Percentiles rank a stretch among this genome's conserved stretches.
These are phyloP conservation scores for Gymnogyps californianus DNA, from an alignment of 2,113 vertebrate species.

Conservation along the genomic window DNA sequence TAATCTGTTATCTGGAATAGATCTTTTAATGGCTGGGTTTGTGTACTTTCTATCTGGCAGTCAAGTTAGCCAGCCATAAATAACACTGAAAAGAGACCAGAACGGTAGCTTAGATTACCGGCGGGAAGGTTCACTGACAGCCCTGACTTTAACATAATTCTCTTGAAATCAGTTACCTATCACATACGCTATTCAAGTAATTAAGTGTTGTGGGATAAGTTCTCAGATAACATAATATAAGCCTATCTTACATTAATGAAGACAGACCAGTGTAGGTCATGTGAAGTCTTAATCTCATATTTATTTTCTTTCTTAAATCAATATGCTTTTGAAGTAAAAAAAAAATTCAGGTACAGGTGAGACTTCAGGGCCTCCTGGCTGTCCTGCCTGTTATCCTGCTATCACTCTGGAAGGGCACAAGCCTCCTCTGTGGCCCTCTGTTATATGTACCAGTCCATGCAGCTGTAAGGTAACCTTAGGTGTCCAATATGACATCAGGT, in stretches of 20 bases:
- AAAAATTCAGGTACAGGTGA: neutral
- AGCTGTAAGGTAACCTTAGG: neutral
- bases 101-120: conserved; percentile 20
- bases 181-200: neutral
- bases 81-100: conserved; percentile 32
- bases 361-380: neutral
- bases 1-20: conserved; percentile 33
- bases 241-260: neutral
- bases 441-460: neutral
- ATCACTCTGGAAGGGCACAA: neutral
- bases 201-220: neutral
- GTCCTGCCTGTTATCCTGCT: neutral
- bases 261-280: neutral
- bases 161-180: neutral
- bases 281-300: neutral
- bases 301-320: neutral
- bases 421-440: neutral
- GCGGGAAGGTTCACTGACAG: conserved; percentile 5
- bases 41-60: conserved; percentile 22
- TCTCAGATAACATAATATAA: neutral
- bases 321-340: neutral
- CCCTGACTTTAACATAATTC: neutral
- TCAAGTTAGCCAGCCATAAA: conserved; percentile 31
- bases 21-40: conserved; percentile 31
- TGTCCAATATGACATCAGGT: neutral